Conservation (phyloP, 2,797 vertebrate genomes). For the Microchirus variegatus region DNA sequence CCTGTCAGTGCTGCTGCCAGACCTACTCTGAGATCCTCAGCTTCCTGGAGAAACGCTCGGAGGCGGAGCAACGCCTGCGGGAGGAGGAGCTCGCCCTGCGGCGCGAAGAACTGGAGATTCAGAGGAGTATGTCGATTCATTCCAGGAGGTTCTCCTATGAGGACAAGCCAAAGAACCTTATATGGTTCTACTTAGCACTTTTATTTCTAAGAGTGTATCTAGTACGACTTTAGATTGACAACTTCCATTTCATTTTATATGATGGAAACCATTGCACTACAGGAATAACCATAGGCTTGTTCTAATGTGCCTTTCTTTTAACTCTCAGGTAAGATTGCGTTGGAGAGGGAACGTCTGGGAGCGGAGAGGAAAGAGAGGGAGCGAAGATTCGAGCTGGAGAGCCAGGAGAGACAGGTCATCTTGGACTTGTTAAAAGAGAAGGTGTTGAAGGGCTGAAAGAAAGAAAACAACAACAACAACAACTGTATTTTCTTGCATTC, state of each 20-base stretch:
- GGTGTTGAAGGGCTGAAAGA: conserved; percentile 75
- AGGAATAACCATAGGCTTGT: too few species aligned
- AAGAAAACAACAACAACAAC: not conserved
- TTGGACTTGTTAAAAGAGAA: conserved; percentile 83
- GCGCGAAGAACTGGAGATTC: conserved; percentile 83
- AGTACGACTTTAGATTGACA: too few species aligned
- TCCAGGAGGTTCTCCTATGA: too few species aligned
- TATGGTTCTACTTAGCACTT: too few species aligned
- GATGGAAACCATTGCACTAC: too few species aligned
- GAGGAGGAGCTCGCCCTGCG: conserved; percentile 83
- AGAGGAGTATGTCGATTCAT: conserved; percentile 66
- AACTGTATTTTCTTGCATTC: conserved; percentile 3
- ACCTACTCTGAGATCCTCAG: conserved; percentile 85
- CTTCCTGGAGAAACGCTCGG: conserved; percentile 84
- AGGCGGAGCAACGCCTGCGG: conserved; percentile 82
- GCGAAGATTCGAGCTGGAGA: conserved; percentile 82
- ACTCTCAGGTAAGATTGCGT: conserved; percentile 74
- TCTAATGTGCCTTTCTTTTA: not conserved
- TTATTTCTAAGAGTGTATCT: too few species aligned
- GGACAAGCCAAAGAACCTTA: too few species aligned
- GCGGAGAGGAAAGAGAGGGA: conserved; percentile 81
- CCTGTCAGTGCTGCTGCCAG: conserved; percentile 86
- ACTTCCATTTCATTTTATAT: too few species aligned
- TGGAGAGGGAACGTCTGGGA: conserved; percentile 81
- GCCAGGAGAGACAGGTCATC: conserved; percentile 84